These are phyloP conservation scores for Bostrychus sinensis DNA, from an alignment of 2,113 vertebrate species.

Conservation along the genomic window DNA sequence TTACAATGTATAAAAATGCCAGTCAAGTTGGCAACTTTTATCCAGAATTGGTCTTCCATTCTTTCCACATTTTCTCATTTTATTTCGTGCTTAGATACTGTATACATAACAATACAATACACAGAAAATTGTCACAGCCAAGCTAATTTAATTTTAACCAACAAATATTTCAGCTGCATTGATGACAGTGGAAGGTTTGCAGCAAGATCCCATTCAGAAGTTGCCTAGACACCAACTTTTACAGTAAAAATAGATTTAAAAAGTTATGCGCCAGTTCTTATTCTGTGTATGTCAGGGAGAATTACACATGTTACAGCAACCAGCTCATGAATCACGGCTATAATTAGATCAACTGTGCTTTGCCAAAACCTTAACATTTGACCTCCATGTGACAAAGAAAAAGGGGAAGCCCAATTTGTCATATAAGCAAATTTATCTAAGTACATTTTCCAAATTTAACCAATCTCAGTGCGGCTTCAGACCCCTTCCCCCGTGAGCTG, in stretches of 20 bases:
- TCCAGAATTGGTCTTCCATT: too few species aligned
- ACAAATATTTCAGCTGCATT: too few species aligned
- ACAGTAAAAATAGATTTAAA: not conserved
- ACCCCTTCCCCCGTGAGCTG: conserved; percentile 50
- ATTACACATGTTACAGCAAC: not conserved
- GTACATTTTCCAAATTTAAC: not conserved
- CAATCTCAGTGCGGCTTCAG: not conserved
- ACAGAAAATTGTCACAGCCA: too few species aligned
- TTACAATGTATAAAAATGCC: too few species aligned
- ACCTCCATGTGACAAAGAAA: conserved; percentile 14
- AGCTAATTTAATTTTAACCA: too few species aligned
- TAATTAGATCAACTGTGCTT: not conserved
- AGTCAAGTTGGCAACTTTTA: too few species aligned
- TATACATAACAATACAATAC: too few species aligned
- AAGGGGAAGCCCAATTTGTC: conserved; percentile 10
- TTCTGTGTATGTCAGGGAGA: not conserved
- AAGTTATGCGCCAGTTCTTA: not conserved
- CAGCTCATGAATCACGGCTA: not conserved
- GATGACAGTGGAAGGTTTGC: too few species aligned
- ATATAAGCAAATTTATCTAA: not conserved
- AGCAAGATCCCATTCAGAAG: too few species aligned
- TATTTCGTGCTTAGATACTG: too few species aligned
- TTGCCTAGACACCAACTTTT: too few species aligned
- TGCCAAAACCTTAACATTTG: conserved; percentile 39
- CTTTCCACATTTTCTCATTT: too few species aligned